phyloP scores from a whole-genome alignment of 2,888 invertebrate species.

The Diarsia dahlii region DNA sequence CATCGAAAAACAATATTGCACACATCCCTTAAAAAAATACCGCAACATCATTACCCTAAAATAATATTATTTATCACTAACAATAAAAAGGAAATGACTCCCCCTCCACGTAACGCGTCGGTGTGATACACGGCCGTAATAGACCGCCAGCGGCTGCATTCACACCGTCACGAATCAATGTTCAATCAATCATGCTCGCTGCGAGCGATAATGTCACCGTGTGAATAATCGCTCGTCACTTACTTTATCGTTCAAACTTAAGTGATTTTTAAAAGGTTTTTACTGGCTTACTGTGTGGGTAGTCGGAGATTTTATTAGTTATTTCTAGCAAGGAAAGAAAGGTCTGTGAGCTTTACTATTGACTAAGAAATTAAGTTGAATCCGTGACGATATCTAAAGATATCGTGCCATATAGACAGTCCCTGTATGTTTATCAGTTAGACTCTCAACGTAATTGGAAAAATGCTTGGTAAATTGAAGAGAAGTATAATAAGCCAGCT shows the following conservation, averaged over 20 bases:
- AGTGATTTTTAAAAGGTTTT: conserved; percentile 65
- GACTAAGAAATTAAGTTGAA: too few species aligned
- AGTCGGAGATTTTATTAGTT: conserved; percentile 35
- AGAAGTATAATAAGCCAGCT: too few species aligned
- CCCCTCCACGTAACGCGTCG: conserved; percentile 36
- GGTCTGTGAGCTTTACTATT: too few species aligned
- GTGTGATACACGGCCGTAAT: conserved; percentile 62
- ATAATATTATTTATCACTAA: conserved; percentile 54
- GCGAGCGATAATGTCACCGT: conserved; percentile 60
- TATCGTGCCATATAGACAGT: too few species aligned
- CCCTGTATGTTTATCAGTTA: too few species aligned
- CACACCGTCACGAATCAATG: conserved; percentile 67
- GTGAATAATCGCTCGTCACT: conserved; percentile 63
- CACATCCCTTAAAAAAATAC: conserved; percentile 25
- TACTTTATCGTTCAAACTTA: conserved; percentile 57
- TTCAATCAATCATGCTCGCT: conserved; percentile 65
- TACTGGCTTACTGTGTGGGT: conserved; percentile 31
- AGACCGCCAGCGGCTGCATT: conserved; percentile 57
- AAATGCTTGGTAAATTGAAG: too few species aligned
- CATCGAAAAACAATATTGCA: conserved; percentile 27
- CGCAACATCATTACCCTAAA: conserved; percentile 51
- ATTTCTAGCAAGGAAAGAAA: not conserved
- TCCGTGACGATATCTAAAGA: too few species aligned
- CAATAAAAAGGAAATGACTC: conserved; percentile 60
- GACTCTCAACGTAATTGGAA: too few species aligned